A percentile compares a stretch with the other conserved stretches of the same genome.
Evolutionary conservation across 2,888 invertebrate genomes (phyloP).

Genomic region (Dioctria rufipes): DNA sequence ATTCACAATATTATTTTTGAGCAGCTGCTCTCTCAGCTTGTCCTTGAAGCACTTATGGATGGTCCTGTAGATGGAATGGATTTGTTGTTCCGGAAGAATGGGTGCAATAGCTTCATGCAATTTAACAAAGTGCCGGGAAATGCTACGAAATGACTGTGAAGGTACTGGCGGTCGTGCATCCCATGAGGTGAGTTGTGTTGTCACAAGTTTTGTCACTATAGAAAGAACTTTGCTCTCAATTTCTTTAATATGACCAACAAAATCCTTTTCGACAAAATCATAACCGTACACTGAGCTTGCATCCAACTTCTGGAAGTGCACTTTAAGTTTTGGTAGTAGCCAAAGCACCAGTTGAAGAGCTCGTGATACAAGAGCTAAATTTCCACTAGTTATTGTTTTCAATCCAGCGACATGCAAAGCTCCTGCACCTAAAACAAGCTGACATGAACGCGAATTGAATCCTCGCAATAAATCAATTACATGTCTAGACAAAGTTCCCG

Average conservation of each 20-base stretch:
- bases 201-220: constrained; percentile 89
- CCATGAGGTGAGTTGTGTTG: constrained; percentile 88
- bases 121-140: constrained; percentile 90
- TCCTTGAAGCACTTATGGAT: constrained; percentile 91
- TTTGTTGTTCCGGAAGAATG: constrained; percentile 85
- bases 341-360: constrained; percentile 87
- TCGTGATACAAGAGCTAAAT: constrained; percentile 89
- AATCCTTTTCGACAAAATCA: constrained; percentile 83
- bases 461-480: constrained; percentile 90
- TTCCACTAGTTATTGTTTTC: constrained; percentile 95
- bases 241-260: constrained; percentile 91
- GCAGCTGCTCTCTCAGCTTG: constrained; percentile 86
- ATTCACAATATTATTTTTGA: constrained; percentile 90
- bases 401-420: constrained; percentile 95
- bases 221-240: constrained; percentile 92
- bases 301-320: constrained; percentile 78
- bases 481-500: constrained; percentile 85
- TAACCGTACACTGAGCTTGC: constrained; percentile 72
- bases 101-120: constrained; percentile 91
- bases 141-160: constrained; percentile 89
- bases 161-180: constrained; percentile 96
- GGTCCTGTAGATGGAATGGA: constrained; percentile 82
- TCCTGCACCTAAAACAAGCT: constrained; percentile 96
- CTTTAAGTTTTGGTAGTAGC: constrained; percentile 81
- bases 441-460: constrained; percentile 91